phyloP scores from a whole-genome alignment of 2,113 vertebrate genomes.

The Vanacampus margaritifer region DNA sequence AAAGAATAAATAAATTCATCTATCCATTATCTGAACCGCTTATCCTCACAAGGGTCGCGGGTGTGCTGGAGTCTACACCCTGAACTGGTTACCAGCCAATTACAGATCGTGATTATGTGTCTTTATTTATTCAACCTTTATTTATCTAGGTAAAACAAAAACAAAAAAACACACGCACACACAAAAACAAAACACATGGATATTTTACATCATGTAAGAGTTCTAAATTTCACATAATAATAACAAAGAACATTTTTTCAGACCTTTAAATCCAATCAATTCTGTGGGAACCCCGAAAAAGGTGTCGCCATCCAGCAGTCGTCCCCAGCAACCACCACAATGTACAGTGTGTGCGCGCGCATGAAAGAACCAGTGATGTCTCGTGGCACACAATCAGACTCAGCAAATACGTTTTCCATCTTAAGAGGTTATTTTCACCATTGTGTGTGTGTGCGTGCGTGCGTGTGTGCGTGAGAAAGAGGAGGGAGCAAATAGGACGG shows the following conservation, averaged over 20 bases:
- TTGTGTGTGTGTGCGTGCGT: constrained; percentile 5
- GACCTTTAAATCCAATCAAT: not conserved
- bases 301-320: not conserved
- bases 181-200: too few relatives aligned
- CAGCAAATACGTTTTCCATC: constrained; percentile 20
- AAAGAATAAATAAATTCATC: too few relatives aligned
- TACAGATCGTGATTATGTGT: too few relatives aligned
- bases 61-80: too few relatives aligned
- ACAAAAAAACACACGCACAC: too few relatives aligned
- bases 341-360: not conserved
- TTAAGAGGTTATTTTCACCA: constrained; percentile 33
- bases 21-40: too few relatives aligned
- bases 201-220: too few relatives aligned
- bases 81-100: too few relatives aligned
- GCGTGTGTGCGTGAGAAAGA: constrained; percentile 9
- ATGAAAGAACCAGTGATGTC: not conserved
- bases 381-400: constrained; percentile 12
- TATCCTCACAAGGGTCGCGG: too few relatives aligned
- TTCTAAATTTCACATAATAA: not conserved
- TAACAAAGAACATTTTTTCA: not conserved
- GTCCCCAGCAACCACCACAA: not conserved
- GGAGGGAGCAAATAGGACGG: constrained; percentile 3
- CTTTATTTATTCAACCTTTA: too few relatives aligned
- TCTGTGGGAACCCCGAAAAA: not conserved
- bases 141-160: too few relatives aligned